These are phyloP conservation scores for Pavo muticus DNA, from an alignment of 2,113 vertebrate species.

Conservation along the genomic window DNA sequence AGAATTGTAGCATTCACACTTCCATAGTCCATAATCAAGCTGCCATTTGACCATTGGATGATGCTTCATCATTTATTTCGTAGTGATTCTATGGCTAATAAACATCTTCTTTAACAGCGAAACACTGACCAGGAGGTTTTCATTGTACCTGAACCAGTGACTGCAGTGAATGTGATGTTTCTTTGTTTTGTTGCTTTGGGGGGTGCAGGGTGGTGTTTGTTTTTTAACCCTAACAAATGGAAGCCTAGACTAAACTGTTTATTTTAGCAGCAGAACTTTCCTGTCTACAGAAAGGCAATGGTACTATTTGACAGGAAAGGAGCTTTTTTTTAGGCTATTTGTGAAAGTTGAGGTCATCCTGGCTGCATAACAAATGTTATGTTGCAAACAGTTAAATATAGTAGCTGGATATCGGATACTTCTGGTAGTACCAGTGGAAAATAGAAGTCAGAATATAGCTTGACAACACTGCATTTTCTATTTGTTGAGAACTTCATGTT, in stretches of 20 bases:
- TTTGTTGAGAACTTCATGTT: neutral
- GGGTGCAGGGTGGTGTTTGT: neutral
- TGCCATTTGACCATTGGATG: neutral
- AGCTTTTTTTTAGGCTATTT: neutral
- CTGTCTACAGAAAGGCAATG: neutral
- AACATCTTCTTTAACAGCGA: neutral
- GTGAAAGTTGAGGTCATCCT: neutral
- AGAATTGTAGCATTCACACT: neutral
- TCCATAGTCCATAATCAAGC: neutral
- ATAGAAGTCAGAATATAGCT: neutral
- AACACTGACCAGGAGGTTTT: neutral
- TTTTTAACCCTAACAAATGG: neutral
- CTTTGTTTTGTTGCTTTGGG: neutral
- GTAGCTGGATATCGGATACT: neutral
- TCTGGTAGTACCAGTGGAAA: neutral
- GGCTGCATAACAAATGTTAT: neutral
- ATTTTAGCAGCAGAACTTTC: neutral
- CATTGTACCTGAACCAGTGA: neutral
- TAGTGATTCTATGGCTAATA: neutral
- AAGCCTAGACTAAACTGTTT: conserved; percentile 39
- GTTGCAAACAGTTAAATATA: conserved; percentile 38
- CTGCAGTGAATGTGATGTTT: neutral
- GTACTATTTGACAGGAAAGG: conserved; percentile 28
- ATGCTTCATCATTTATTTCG: neutral
- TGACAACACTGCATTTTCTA: neutral